Evolutionary conservation across 2,797 vertebrate genomes (phyloP), one percentile per base, ranked within the genome.

Genomic region (Enteromius viviparus): DNA sequence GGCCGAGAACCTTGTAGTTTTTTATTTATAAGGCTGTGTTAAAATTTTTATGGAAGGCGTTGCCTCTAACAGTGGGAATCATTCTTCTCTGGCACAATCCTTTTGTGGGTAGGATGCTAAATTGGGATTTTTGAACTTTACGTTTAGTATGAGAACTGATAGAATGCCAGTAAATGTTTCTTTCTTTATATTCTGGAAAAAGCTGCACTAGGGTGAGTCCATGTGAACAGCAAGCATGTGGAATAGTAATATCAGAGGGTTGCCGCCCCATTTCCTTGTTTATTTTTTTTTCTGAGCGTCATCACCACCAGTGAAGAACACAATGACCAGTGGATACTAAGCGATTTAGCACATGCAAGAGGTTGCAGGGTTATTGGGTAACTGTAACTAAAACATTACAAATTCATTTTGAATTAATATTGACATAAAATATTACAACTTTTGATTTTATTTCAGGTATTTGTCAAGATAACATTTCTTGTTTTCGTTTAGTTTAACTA

Each of bases 41-140:
- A 93, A 93, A 94, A 91, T 90, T 91, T 91, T 92, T 89, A 91
- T 82, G 86, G 90, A 88, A 83, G 76, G 29, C 85, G 87, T 92
- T 91, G 65, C 42, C 91, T 83, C 51, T 68, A 71, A 82, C 84
- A 82, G 72, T 90, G 55, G 78, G 82, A 86, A 64, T 87, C 51
- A 71, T 76, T 81, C 40, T 76, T 79, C 68, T 74, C 42, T 71
- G 49, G 78, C 68, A 29, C 34, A 34, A 71, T 76, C 76, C 69
- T 53, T 29, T 77, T 81, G 53, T 69, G 47, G 74, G 19, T 51
- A 37, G 4, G 78, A 65, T 72, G 11, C 53, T 79, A 72, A 77
- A 76, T 83, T 19, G 53, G 34, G 11, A 3, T 6, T 29, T 53
- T 42, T 11, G 34, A 79, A 72, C 62, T 64, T 77, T 64, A 72